phyloP scores from a whole-genome alignment of 2,888 invertebrate genomes.

The Tenthredo livida region DNA sequence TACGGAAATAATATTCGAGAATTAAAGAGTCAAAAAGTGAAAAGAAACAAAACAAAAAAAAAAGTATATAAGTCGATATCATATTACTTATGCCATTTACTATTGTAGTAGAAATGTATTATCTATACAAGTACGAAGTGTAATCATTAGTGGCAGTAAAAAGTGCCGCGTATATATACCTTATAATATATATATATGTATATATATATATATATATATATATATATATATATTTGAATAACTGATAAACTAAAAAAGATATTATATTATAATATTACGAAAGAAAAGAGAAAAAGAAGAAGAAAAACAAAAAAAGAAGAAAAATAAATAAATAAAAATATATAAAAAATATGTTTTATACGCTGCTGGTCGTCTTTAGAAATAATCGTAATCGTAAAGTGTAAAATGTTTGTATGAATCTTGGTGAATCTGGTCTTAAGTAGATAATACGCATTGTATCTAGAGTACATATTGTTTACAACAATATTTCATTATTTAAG shows the following conservation, averaged over 20 bases:
- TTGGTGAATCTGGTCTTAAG: constrained; percentile 31
- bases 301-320: constrained; percentile 65
- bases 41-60: background rate
- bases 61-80: constrained; percentile 15
- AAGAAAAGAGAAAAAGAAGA: constrained; percentile 59
- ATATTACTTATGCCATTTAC: constrained; percentile 27
- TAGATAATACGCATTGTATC: constrained; percentile 1
- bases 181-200: constrained; percentile 46
- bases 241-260: constrained; percentile 57
- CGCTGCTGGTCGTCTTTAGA: constrained; percentile 75
- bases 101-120: constrained; percentile 16
- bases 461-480: background rate
- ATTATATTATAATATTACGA: constrained; percentile 13
- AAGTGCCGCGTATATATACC: constrained; percentile 33
- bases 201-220: too few species aligned
- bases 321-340: constrained; percentile 55
- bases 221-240: constrained; percentile 52
- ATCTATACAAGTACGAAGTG: constrained; percentile 31
- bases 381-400: constrained; percentile 67
- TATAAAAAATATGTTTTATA: constrained; percentile 77
- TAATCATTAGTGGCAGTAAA: constrained; percentile 46
- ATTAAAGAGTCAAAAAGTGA: background rate
- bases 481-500: constrained; percentile 1
- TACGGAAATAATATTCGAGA: background rate
- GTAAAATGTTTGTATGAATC: constrained; percentile 60